These are phyloP conservation scores for Auanema sp. DNA, from an alignment of 2,888 invertebrate species.

Conservation along the genomic window DNA sequence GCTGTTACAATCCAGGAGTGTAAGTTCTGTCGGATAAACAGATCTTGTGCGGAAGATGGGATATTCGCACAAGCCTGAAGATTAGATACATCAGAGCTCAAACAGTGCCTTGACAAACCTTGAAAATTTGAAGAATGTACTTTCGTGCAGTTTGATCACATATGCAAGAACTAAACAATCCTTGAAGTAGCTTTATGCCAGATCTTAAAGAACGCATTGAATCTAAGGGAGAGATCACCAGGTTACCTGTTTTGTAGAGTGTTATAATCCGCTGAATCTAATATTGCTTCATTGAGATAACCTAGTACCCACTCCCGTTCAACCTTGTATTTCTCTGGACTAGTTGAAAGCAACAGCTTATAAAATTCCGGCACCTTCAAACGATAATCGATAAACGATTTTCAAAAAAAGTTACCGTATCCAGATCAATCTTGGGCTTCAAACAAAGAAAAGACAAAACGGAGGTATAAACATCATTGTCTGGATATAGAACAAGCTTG, in stretches of 20 bases:
- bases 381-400: background rate
- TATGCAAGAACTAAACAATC: slow-evolving; percentile 21
- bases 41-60: slow-evolving; percentile 39
- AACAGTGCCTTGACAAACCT: slow-evolving; percentile 1
- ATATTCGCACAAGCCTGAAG: slow-evolving; percentile 11
- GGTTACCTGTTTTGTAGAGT: slow-evolving; percentile 71
- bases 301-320: slow-evolving; percentile 80
- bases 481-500: slow-evolving; percentile 77
- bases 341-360: slow-evolving; percentile 80
- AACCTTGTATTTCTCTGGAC: slow-evolving; percentile 70
- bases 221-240: background rate
- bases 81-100: background rate
- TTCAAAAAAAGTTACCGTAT: slow-evolving; percentile 67
- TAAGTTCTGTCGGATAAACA: slow-evolving; percentile 31
- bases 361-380: slow-evolving; percentile 79
- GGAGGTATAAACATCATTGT: slow-evolving; percentile 72
- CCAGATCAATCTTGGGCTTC: slow-evolving; percentile 78
- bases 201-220: slow-evolving; percentile 18
- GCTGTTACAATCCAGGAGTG: slow-evolving; percentile 39
- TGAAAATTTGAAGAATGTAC: slow-evolving; percentile 11
- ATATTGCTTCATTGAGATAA: slow-evolving; percentile 77
- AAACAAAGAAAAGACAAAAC: slow-evolving; percentile 79
- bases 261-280: slow-evolving; percentile 76
- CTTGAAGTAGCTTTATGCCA: slow-evolving; percentile 30
- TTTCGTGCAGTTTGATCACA: slow-evolving; percentile 13